Evolutionary conservation across 2,888 invertebrate species (phyloP), one percentile per base, ranked within the genome.

Genomic region (Opisthograptis luteolata): DNA sequence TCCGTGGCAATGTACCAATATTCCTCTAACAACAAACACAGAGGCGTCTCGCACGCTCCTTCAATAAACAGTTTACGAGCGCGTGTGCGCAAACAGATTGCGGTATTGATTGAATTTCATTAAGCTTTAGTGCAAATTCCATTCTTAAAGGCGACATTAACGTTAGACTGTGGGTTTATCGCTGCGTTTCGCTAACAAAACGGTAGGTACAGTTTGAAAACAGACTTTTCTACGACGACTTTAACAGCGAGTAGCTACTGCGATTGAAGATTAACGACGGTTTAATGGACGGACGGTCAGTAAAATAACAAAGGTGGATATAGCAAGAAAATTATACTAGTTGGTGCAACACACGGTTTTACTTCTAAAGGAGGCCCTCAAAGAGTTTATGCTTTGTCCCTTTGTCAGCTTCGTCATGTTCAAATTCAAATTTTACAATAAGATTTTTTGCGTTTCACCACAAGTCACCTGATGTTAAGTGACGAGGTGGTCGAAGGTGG

Each of bases 81-180:
- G 39, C 40, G 44, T 30, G 37, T 49, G 37, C 19, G 28, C 32
- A 28, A 49, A 39, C 43, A 43, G 10, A 39, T 12, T 39, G 36
- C 32, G 27, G 15, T 44, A 51, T 55, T 37, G 48, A 51, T 55
- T 46, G 43, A 9, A 50, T 50, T 51, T 51, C 37, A 55, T 44
- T 47, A 54, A 35, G 24, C 41, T 46, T 50, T 35, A 49, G 27
- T 28, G 27, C 14, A n/a, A 20, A 35, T 35, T 10, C 42, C 15
- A 31, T 31, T 28, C 27, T 36, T 24, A 19, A 24, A 45, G 15
- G 36, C 15, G 27, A 41, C 32, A 20, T 34, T 27, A 40, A 42
- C 41, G 5, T 17, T 13, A 24, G 24, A 22, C n/a, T 5, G 20
- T 0, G 15, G 13, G 31, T 56, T 49, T 55, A 47, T 39, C 5